Conservation (phyloP, 1,140 invertebrate genomes). For the Choristoneura fumiferana region DNA sequence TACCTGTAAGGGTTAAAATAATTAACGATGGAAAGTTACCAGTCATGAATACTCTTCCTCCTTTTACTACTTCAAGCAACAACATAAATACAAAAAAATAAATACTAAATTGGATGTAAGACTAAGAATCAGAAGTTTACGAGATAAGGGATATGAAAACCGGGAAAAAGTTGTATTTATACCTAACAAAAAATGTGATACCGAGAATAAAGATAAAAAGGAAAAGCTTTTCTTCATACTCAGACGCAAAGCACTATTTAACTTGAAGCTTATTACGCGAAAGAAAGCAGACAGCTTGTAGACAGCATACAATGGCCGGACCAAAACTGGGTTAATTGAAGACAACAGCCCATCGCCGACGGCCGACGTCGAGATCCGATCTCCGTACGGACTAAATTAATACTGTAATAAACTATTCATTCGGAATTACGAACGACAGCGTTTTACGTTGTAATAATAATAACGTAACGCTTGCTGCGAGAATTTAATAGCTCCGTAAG, state of each 20-base stretch:
- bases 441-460: slow-evolving; percentile 16
- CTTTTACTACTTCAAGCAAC: too few relatives aligned
- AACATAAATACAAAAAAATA: too few relatives aligned
- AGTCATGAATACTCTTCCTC: too few relatives aligned
- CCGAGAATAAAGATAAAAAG: too few relatives aligned
- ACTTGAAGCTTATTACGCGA: slow-evolving; percentile 60
- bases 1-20: too few relatives aligned
- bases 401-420: slow-evolving; percentile 50
- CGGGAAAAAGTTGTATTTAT: too few relatives aligned
- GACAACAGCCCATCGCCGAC: slow-evolving; percentile 57
- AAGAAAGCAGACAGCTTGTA: slow-evolving; percentile 70
- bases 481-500: background rate
- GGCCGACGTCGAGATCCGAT: slow-evolving; percentile 51
- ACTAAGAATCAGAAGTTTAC: too few relatives aligned
- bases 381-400: slow-evolving; percentile 52
- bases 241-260: slow-evolving; percentile 26
- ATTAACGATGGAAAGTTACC: too few relatives aligned
- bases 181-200: too few relatives aligned
- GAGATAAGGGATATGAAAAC: too few relatives aligned
- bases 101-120: too few relatives aligned
- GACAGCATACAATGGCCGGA: slow-evolving; percentile 59
- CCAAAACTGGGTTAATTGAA: slow-evolving; percentile 70
- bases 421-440: slow-evolving; percentile 31
- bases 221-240: too few relatives aligned
- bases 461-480: background rate